phyloP scores from a whole-genome alignment of 2,797 vertebrate genomes.

The Eutrigla gurnardus region DNA sequence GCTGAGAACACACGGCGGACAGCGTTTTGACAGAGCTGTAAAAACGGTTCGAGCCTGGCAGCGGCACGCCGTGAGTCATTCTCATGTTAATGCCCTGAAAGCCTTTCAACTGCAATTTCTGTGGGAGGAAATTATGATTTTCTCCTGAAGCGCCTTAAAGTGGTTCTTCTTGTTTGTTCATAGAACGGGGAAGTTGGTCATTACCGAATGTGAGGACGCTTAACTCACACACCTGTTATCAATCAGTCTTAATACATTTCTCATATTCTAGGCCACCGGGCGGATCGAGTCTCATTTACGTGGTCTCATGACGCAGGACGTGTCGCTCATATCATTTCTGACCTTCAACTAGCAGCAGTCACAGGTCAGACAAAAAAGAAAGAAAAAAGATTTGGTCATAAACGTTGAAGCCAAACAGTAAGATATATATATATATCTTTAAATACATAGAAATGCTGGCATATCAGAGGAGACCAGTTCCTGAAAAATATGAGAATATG shows the following conservation, averaged over 20 bases:
- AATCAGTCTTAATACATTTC: conserved; percentile 25
- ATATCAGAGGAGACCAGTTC: conserved; percentile 1
- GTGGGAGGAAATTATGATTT: conserved; percentile 54
- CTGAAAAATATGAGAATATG: too few species aligned
- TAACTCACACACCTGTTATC: conserved; percentile 15
- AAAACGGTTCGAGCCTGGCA: conserved; percentile 71
- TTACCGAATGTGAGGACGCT: conserved; percentile 1
- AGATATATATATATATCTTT: background rate
- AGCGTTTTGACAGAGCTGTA: conserved; percentile 71
- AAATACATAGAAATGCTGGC: background rate
- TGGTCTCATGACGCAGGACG: conserved; percentile 15
- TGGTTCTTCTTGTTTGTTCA: conserved; percentile 38
- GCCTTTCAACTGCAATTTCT: conserved; percentile 64
- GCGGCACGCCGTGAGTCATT: conserved; percentile 74
- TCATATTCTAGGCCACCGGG: background rate
- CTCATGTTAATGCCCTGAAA: conserved; percentile 74
- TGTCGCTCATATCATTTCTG: conserved; percentile 11
- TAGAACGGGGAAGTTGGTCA: conserved; percentile 15
- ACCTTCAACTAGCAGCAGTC: background rate
- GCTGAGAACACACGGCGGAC: conserved; percentile 76
- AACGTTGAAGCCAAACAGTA: conserved; percentile 37
- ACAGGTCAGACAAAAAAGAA: conserved; percentile 3
- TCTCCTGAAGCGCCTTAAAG: conserved; percentile 43
- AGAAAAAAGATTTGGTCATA: conserved; percentile 24
- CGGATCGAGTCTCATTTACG: background rate